Conservation (phyloP, 2,797 vertebrate species). For the Hemitrygon akajei region DNA sequence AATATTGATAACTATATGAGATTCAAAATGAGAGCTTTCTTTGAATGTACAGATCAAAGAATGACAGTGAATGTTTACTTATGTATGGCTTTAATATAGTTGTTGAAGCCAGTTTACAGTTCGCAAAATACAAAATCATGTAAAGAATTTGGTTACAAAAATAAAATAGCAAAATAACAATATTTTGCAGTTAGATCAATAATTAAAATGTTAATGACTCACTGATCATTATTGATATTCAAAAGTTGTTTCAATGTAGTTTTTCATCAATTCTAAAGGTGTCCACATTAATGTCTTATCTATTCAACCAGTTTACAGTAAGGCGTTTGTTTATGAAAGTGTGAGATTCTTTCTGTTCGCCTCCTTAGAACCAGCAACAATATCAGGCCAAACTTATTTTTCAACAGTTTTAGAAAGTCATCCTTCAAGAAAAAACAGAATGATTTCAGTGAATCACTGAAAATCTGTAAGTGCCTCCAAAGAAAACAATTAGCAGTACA, state of each 20-base stretch:
- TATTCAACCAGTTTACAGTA: not conserved
- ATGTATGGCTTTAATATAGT: constrained; percentile 71
- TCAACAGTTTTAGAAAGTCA: constrained; percentile 7
- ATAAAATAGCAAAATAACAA: constrained; percentile 53
- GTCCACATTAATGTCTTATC: not conserved
- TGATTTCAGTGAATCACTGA: constrained; percentile 2
- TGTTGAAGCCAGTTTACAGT: constrained; percentile 47
- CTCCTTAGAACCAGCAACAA: not conserved
- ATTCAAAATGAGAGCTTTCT: constrained; percentile 66
- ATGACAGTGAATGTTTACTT: constrained; percentile 63
- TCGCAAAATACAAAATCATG: constrained; percentile 61
- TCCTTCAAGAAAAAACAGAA: constrained; percentile 32
- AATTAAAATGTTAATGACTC: constrained; percentile 44
- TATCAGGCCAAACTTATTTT: not conserved
- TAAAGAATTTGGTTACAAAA: constrained; percentile 57
- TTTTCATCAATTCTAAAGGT: not conserved
- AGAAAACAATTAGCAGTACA: not conserved
- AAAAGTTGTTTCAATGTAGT: not conserved
- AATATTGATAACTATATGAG: constrained; percentile 57
- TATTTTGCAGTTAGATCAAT: constrained; percentile 47
- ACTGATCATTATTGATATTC: constrained; percentile 27
- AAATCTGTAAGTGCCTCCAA: constrained; percentile 26
- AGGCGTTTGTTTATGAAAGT: constrained; percentile 20
- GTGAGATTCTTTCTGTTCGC: not conserved
- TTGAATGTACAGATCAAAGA: constrained; percentile 62